phyloP scores from a whole-genome alignment of 2,888 invertebrate species.

The Idaea dimidiata region DNA sequence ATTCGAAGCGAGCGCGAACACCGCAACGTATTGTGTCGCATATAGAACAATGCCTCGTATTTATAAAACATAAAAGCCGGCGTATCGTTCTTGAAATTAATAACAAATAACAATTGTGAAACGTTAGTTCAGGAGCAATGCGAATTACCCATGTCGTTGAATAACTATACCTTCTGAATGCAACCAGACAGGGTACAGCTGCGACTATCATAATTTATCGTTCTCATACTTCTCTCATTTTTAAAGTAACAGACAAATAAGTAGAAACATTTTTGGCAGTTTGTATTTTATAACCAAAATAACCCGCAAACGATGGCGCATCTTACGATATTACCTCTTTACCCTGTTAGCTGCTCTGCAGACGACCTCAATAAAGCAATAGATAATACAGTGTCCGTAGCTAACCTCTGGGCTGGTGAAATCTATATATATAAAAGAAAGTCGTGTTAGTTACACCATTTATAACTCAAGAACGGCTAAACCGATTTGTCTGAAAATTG shows the following conservation, averaged over 20 bases:
- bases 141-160: conserved; percentile 72
- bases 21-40: conserved; percentile 75
- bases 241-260: neutral
- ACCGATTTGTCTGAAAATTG: no score
- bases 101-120: conserved; percentile 81
- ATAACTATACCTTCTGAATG: conserved; percentile 53
- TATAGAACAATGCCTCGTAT: conserved; percentile 79
- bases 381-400: no score
- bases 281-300: no score
- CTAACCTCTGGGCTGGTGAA: no score
- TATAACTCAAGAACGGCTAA: no score
- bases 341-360: no score
- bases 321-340: no score
- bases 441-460: no score
- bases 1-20: conserved; percentile 64
- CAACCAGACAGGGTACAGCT: conserved; percentile 19
- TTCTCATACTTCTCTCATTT: neutral
- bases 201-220: neutral
- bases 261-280: neutral
- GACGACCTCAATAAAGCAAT: no score
- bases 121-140: conserved; percentile 76
- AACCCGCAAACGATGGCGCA: no score
- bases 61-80: conserved; percentile 80
- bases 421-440: no score
- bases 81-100: conserved; percentile 81